A percentile compares a stretch with the other conserved stretches of the same genome.
Conservation (phyloP, 2,797 vertebrate species). For the Eulemur albifrons region DNA sequence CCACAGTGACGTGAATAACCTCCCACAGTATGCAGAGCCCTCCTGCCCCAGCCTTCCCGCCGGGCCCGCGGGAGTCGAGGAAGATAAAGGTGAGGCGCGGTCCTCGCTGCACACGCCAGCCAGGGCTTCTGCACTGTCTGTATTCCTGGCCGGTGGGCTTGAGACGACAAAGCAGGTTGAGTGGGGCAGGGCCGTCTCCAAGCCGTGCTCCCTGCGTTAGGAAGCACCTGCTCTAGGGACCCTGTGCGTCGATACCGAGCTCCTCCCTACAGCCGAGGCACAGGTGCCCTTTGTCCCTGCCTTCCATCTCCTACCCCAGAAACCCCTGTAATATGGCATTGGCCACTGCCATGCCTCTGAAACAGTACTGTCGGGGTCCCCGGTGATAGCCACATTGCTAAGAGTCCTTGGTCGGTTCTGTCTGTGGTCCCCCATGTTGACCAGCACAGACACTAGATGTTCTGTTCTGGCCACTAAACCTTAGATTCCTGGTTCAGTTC, state of each 20-base stretch:
- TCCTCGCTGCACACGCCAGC: accelerated
- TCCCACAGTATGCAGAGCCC: slow-evolving; percentile 85
- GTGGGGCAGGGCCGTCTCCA: accelerated
- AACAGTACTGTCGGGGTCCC: not conserved
- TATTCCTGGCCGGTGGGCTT: not conserved
- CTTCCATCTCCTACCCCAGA: not conserved
- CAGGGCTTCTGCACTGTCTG: accelerated
- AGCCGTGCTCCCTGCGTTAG: accelerated
- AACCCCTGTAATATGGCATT: not conserved
- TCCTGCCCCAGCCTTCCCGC: slow-evolving; percentile 90
- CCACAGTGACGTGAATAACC: slow-evolving; percentile 83
- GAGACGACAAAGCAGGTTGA: not conserved
- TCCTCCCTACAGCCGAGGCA: accelerated
- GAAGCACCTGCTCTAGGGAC: not conserved
- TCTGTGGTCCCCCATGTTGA: not conserved
- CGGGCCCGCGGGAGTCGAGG: slow-evolving; percentile 88
- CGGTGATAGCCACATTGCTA: not conserved
- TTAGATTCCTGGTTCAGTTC: too few species aligned
- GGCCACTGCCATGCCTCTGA: accelerated
- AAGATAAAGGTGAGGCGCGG: slow-evolving; percentile 87
- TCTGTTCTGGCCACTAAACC: not conserved
- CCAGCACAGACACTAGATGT: not conserved
- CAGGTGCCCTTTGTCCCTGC: not conserved
- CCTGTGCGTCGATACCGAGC: accelerated
- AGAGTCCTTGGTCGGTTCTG: too few species aligned